These are phyloP conservation scores for Pipa parva DNA, from an alignment of 2,113 vertebrate genomes.

Conservation along the genomic window DNA sequence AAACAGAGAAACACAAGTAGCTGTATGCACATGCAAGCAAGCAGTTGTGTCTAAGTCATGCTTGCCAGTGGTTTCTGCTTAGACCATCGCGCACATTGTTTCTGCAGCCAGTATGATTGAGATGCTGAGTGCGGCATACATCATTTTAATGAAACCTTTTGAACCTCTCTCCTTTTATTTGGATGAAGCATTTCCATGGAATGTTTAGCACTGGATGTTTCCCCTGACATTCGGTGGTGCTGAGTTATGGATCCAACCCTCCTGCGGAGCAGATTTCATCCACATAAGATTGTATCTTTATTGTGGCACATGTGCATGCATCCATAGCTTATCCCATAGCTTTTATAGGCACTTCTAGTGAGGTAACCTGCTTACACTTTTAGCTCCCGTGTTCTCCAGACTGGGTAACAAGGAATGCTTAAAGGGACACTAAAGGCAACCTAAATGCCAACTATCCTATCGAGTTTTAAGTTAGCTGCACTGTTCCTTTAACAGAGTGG, in stretches of 20 bases:
- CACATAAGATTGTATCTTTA: constrained; percentile 35
- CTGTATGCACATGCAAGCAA: background rate
- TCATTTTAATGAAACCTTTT: constrained; percentile 44
- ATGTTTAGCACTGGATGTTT: constrained; percentile 41
- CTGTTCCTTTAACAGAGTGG: no score
- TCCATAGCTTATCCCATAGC: constrained; percentile 11
- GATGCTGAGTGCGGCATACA: constrained; percentile 32
- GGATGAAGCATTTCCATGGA: constrained; percentile 43
- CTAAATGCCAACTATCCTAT: no score
- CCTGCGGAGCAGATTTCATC: constrained; percentile 37
- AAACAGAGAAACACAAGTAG: no score
- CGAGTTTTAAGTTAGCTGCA: no score
- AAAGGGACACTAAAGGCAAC: no score
- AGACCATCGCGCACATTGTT: constrained; percentile 32
- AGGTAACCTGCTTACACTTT: no score
- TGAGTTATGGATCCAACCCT: constrained; percentile 38
- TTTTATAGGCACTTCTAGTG: constrained; percentile 38
- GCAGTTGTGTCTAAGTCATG: background rate
- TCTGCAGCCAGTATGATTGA: constrained; percentile 35
- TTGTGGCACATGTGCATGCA: constrained; percentile 20
- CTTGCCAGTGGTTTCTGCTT: constrained; percentile 6
- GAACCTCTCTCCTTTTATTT: constrained; percentile 44
- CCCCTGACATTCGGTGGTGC: constrained; percentile 25
- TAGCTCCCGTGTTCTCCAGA: no score
- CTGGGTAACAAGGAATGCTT: no score